These are phyloP conservation scores for Conomelus anceps DNA, from an alignment of 2,888 invertebrate genomes.

Conservation along the genomic window DNA sequence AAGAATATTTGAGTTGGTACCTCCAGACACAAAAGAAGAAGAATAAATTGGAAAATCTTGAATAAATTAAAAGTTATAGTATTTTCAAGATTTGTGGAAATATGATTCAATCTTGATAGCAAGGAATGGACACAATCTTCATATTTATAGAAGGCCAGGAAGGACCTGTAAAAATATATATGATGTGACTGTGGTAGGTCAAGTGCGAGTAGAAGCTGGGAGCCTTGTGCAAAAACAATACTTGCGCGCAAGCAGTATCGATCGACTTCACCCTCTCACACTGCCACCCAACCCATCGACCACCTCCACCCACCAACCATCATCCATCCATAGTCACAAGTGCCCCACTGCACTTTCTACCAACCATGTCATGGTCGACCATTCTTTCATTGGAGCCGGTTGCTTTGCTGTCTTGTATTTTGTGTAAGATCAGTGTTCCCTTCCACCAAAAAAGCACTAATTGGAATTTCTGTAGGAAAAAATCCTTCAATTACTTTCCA, in stretches of 20 bases:
- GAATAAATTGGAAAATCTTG: no score
- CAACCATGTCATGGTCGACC: not conserved
- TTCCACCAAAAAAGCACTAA: not conserved
- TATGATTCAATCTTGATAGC: no score
- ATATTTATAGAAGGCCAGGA: no score
- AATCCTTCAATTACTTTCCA: not conserved
- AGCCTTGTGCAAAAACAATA: not conserved
- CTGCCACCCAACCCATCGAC: not conserved
- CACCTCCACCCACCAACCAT: not conserved
- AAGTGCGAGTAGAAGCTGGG: not conserved
- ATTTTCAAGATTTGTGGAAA: no score
- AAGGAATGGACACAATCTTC: no score
- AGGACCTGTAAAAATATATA: no score
- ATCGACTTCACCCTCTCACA: not conserved
- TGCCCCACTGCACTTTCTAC: not conserved
- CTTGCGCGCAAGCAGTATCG: not conserved
- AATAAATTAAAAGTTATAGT: no score
- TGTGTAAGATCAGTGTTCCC: not conserved
- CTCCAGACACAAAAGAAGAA: no score
- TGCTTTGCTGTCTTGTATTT: not conserved
- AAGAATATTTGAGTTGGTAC: no score
- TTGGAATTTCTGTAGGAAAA: not conserved
- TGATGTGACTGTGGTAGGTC: not conserved
- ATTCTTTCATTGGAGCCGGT: not conserved
- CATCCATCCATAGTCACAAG: not conserved